Conservation (phyloP, 2,888 invertebrate genomes). For the Cerastoderma edule region DNA sequence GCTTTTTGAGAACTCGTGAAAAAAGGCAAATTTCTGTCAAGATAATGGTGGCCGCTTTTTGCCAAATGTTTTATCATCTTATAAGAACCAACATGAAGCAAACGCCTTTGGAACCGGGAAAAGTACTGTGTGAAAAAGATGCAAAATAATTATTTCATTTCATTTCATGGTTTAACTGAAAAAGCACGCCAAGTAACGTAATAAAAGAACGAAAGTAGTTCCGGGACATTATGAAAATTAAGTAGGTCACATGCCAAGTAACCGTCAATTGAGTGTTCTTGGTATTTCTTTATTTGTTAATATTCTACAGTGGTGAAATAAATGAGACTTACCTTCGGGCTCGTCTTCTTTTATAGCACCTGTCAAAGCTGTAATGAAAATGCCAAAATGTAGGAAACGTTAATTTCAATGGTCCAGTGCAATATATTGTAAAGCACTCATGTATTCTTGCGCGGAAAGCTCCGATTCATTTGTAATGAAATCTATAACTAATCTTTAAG, state of each 20-base stretch:
- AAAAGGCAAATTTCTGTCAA: no score
- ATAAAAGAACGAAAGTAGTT: no score
- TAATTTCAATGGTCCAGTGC: background rate
- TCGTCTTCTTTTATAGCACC: background rate
- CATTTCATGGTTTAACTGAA: no score
- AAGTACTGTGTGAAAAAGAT: no score
- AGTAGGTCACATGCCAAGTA: background rate
- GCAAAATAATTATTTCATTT: conserved; percentile 6
- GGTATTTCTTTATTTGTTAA: background rate
- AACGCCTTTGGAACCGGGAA: no score
- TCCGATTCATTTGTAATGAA: background rate
- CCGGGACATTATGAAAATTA: no score
- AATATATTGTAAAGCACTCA: background rate
- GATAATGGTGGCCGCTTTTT: no score
- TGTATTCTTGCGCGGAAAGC: background rate
- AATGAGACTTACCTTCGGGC: background rate
- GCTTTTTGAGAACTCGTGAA: no score
- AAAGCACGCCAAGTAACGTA: no score
- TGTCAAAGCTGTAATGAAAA: background rate
- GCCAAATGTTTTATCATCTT: no score
- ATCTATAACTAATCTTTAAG: background rate
- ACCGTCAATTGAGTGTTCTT: background rate
- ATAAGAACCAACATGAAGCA: no score
- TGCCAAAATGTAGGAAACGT: background rate
- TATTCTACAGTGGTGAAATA: background rate